These are phyloP conservation scores for Matsumyia berberina DNA, from an alignment of 2,888 invertebrate species.

Conservation along the genomic window DNA sequence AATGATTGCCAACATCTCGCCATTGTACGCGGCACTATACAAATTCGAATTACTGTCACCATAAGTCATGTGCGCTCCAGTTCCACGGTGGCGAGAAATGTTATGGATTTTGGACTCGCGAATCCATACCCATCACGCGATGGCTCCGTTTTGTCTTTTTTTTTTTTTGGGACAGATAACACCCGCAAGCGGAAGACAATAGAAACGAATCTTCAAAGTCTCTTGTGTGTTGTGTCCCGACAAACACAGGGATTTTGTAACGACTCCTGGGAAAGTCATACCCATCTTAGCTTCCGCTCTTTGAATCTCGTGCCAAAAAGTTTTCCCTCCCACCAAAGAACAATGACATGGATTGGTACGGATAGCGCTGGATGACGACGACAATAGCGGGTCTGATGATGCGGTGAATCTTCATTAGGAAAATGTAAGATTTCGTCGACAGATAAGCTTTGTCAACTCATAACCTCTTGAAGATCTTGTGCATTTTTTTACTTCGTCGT, in stretches of 20 bases:
- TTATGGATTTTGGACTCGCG: slow-evolving; percentile 25
- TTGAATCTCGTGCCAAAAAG: slow-evolving; percentile 41
- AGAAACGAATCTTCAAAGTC: slow-evolving; percentile 9
- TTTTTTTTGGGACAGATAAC: neutral
- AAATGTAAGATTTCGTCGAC: slow-evolving; percentile 25
- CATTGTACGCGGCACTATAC: slow-evolving; percentile 43
- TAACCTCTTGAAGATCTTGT: slow-evolving; percentile 53
- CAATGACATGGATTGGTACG: slow-evolving; percentile 7
- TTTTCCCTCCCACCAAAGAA: slow-evolving; percentile 8
- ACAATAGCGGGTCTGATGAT: no score
- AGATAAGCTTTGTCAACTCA: slow-evolving; percentile 56
- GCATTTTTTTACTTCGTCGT: slow-evolving; percentile 36
- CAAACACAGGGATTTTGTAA: slow-evolving; percentile 32
- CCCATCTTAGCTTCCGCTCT: slow-evolving; percentile 55
- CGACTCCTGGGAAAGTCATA: slow-evolving; percentile 25
- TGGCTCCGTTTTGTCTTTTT: neutral
- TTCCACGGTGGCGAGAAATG: slow-evolving; percentile 43
- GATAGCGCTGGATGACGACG: slow-evolving; percentile 1
- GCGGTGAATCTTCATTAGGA: slow-evolving; percentile 45
- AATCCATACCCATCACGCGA: neutral
- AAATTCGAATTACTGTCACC: slow-evolving; percentile 71
- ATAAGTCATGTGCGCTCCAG: slow-evolving; percentile 72
- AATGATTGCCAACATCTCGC: slow-evolving; percentile 49
- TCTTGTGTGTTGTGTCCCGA: slow-evolving; percentile 28
- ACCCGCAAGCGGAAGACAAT: slow-evolving; percentile 20